Conservation (phyloP, 2,113 vertebrate species). For the Atrichornis clamosus region DNA sequence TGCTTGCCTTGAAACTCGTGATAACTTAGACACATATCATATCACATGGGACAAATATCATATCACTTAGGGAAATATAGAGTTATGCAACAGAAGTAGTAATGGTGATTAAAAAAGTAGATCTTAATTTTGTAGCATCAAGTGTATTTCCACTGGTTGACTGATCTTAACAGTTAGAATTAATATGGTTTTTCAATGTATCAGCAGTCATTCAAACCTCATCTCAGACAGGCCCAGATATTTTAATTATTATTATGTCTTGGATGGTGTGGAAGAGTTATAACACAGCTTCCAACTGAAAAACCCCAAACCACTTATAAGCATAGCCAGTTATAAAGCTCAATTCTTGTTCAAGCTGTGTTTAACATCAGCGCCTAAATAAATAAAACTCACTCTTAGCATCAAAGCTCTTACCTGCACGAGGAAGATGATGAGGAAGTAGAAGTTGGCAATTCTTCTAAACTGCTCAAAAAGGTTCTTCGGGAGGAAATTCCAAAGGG, state of each 20-base stretch:
- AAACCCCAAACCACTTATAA: background rate
- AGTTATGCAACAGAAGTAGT: background rate
- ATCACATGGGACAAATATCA: background rate
- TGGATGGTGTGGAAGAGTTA: background rate
- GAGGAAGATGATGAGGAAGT: constrained; percentile 99
- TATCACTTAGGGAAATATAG: background rate
- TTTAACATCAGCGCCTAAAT: background rate
- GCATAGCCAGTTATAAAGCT: background rate
- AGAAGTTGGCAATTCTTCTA: constrained; percentile 99
- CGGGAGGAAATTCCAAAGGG: constrained; percentile 98
- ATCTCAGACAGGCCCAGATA: background rate
- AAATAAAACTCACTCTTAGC: background rate
- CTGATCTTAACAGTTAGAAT: background rate
- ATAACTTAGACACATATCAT: background rate
- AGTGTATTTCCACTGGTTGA: background rate
- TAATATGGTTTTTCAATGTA: background rate
- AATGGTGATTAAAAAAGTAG: background rate
- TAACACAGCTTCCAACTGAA: background rate
- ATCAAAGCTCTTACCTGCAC: constrained; percentile 86
- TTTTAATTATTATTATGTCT: background rate
- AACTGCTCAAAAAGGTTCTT: constrained; percentile 99
- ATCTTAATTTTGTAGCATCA: background rate
- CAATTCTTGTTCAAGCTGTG: background rate
- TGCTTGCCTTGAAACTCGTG: background rate
- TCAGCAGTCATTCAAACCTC: background rate